phyloP scores from a whole-genome alignment of 2,113 vertebrate species.

The Parus major region DNA sequence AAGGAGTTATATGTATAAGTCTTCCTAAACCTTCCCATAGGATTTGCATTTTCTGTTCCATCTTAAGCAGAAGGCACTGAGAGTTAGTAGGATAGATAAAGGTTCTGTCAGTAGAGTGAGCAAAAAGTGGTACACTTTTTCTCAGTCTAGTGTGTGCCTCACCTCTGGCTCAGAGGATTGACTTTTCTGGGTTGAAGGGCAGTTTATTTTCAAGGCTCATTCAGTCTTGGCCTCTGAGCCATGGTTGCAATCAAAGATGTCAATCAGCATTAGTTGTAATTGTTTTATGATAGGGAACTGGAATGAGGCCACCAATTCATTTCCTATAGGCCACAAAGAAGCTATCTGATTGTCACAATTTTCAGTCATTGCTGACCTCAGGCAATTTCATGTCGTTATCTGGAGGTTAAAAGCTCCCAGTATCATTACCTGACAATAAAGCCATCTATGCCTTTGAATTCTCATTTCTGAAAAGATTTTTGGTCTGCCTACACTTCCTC shows the following conservation, averaged over 20 bases:
- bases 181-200: constrained; percentile 36
- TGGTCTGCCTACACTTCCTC: neutral
- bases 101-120: neutral
- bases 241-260: constrained; percentile 28
- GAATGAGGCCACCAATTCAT: constrained; percentile 38
- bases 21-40: neutral
- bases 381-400: neutral
- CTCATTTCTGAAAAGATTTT: neutral
- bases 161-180: neutral
- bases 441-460: neutral
- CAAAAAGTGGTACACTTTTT: neutral
- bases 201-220: constrained; percentile 45
- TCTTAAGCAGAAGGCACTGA: neutral
- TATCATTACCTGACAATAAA: constrained; percentile 49
- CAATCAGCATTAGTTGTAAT: constrained; percentile 52
- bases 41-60: neutral
- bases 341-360: constrained; percentile 44
- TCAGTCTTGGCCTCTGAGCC: constrained; percentile 6
- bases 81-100: neutral
- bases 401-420: constrained; percentile 12
- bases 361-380: constrained; percentile 44
- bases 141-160: neutral
- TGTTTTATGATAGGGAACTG: constrained; percentile 53
- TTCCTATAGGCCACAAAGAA: constrained; percentile 33
- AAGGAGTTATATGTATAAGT: neutral